A percentile compares a stretch with the other conserved stretches of the same genome.
These are phyloP conservation scores for Hormiphora californensis DNA, from an alignment of 37 sponge, comb jelly and placozoan genomes.

Conservation along the genomic window DNA sequence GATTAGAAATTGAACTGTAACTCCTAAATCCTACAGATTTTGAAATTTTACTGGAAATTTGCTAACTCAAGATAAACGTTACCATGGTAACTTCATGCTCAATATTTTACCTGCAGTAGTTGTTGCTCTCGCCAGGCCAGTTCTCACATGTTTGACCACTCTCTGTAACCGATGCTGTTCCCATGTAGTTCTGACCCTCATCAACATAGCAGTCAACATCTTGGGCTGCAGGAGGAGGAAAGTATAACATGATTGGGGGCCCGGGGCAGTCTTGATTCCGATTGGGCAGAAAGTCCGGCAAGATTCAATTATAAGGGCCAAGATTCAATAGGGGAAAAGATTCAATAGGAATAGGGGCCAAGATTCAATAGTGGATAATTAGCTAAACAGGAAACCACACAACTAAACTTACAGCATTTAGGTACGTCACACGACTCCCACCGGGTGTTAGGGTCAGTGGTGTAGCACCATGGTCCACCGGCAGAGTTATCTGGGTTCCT, in stretches of 20 bases:
- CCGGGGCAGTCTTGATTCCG: no score
- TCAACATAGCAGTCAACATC: slow-evolving; percentile 41
- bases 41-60: no score
- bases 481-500: background rate
- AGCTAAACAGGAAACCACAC: background rate
- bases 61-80: no score
- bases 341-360: no score
- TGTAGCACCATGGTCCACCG: slow-evolving; percentile 55
- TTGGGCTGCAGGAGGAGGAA: background rate
- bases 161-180: background rate
- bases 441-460: background rate
- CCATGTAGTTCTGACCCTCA: slow-evolving; percentile 4
- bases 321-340: no score
- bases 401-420: background rate
- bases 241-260: no score
- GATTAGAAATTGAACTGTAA: no score
- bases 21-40: no score
- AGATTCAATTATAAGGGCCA: no score
- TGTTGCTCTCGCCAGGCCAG: background rate
- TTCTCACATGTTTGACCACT: background rate
- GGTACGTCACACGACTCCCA: slow-evolving; percentile 51
- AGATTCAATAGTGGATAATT: background rate
- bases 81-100: background rate
- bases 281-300: no score
- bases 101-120: background rate